Conservation (phyloP, 2,888 invertebrate species). For the Tetranychus piercei region DNA sequence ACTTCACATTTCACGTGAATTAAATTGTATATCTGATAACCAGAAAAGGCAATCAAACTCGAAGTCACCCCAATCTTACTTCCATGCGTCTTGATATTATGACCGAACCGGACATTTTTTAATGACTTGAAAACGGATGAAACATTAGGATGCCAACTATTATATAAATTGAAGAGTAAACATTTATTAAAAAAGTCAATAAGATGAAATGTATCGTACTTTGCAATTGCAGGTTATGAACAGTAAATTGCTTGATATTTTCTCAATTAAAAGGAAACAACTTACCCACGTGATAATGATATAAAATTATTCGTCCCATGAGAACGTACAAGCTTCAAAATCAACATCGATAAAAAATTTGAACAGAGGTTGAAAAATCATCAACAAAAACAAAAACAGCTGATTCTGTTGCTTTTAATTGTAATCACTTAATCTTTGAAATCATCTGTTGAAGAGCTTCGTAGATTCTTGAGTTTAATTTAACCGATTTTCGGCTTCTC, state of each 20-base stretch:
- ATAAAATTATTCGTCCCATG: not conserved
- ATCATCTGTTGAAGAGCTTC: no score
- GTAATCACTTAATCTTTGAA: no score
- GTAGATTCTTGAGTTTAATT: no score
- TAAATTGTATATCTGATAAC: not conserved
- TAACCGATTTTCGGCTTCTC: no score
- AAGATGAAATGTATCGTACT: no score
- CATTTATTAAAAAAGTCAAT: no score
- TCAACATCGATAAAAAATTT: not conserved
- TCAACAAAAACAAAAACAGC: not conserved
- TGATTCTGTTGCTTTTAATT: no score
- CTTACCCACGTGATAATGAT: not conserved
- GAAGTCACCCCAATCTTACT: not conserved
- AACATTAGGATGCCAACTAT: not conserved
- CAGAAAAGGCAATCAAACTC: not conserved
- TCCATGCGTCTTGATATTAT: not conserved
- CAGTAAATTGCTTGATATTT: no score
- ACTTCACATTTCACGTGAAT: slow-evolving; percentile 3
- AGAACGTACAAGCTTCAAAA: not conserved
- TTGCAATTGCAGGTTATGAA: no score
- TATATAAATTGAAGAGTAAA: not conserved
- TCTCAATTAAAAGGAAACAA: not conserved
- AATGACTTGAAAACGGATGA: not conserved
- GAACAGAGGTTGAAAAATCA: not conserved
- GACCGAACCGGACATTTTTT: not conserved